These are phyloP conservation scores for Chrysochloris asiatica DNA, from an alignment of 2,113 vertebrate species.

Conservation along the genomic window DNA sequence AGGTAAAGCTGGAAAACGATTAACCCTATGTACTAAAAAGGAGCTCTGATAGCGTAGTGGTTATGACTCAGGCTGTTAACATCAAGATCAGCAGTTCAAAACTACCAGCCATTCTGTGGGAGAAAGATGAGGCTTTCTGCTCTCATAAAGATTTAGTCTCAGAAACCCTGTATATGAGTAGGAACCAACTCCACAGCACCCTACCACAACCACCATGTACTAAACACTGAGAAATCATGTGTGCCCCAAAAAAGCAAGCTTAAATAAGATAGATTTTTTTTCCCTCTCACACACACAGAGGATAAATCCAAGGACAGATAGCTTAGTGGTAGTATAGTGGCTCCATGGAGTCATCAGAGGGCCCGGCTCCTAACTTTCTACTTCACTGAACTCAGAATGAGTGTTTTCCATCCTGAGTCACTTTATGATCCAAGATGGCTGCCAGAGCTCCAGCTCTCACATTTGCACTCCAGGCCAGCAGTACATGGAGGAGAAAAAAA, in stretches of 20 bases:
- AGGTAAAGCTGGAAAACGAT: constrained; percentile 21
- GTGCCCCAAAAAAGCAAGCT: neutral
- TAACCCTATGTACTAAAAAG: neutral
- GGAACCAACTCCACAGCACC: too few species aligned
- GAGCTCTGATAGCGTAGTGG: too few species aligned
- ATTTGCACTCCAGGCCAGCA: neutral
- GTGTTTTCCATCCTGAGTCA: neutral
- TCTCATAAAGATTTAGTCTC: too few species aligned
- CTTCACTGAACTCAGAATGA: neutral
- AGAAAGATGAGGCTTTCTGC: too few species aligned
- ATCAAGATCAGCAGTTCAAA: too few species aligned
- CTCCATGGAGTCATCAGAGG: neutral
- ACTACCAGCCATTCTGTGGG: too few species aligned
- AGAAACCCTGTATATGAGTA: too few species aligned
- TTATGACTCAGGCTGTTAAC: too few species aligned
- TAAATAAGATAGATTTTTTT: neutral
- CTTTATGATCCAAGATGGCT: neutral
- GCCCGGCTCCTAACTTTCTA: neutral
- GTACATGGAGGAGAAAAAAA: neutral
- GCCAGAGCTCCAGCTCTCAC: neutral
- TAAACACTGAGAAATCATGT: neutral
- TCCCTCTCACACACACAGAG: neutral
- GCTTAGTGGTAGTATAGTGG: neutral
- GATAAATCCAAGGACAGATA: neutral
- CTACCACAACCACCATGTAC: too few species aligned